Conservation (phyloP, 2,888 invertebrate genomes). For the Philopedon plagiatum region DNA sequence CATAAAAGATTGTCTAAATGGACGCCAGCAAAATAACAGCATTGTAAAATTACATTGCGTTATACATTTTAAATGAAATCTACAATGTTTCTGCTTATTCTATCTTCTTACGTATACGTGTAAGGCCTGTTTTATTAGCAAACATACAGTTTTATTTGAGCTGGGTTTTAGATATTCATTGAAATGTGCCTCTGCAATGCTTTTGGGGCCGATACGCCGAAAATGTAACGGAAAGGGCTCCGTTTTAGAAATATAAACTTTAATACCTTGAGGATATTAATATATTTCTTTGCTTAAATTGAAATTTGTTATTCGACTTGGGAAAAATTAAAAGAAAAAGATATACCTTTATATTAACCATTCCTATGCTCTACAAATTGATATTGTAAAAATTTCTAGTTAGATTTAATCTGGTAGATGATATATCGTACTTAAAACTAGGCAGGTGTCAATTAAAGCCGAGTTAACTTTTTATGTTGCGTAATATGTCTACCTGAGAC, state of each 20-base stretch:
- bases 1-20: neutral
- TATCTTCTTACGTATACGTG: neutral
- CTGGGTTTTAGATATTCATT: constrained; percentile 14
- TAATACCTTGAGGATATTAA: neutral
- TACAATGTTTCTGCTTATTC: neutral
- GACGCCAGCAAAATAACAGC: neutral
- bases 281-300: neutral
- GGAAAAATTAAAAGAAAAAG: too few relatives aligned
- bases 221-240: neutral
- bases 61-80: constrained; percentile 12
- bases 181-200: constrained; percentile 8
- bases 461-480: too few relatives aligned
- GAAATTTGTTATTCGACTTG: too few relatives aligned
- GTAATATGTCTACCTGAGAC: too few relatives aligned
- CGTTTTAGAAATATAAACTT: neutral
- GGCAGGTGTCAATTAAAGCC: too few relatives aligned
- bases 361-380: too few relatives aligned
- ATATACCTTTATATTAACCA: too few relatives aligned
- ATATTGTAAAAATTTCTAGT: too few relatives aligned
- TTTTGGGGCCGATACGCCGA: constrained; percentile 4
- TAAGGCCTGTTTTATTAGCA: constrained; percentile 12
- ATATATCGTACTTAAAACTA: too few relatives aligned
- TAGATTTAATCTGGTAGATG: too few relatives aligned
- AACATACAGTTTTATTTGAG: neutral
- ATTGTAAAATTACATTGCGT: constrained; percentile 1